Conservation (phyloP, 2,888 invertebrate species). For the Alentia gelatinosa region DNA sequence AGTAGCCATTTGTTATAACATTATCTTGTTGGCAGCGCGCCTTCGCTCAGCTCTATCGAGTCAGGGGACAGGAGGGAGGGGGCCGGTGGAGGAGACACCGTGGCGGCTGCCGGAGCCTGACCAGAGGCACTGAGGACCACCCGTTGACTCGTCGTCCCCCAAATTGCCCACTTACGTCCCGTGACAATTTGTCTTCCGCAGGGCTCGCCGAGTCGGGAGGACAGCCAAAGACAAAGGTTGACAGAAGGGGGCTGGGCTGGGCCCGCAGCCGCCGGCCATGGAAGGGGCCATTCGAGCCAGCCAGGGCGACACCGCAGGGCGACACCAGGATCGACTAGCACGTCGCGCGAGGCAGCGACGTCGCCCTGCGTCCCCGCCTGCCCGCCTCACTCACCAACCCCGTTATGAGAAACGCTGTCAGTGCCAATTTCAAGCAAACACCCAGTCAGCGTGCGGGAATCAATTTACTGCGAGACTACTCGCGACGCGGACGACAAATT, state of each 20-base stretch:
- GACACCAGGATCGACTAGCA: not conserved
- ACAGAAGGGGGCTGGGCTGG: not conserved
- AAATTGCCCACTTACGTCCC: constrained; percentile 40
- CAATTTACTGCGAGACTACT: constrained; percentile 38
- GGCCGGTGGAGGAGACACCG: not conserved
- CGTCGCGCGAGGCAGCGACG: not conserved
- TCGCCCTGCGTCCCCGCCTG: not conserved
- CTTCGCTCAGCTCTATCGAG: not conserved
- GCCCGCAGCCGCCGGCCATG: not conserved
- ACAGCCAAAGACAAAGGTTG: constrained; percentile 23
- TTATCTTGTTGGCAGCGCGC: constrained; percentile 33
- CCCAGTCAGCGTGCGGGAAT: not conserved
- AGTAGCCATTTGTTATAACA: constrained; percentile 36
- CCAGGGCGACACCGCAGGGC: not conserved
- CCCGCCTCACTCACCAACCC: not conserved
- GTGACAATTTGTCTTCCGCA: constrained; percentile 32
- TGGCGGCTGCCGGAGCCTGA: not conserved
- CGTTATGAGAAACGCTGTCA: constrained; percentile 31
- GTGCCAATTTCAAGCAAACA: not conserved
- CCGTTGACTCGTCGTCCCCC: not conserved
- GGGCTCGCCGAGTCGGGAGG: not conserved
- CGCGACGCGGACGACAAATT: constrained; percentile 7
- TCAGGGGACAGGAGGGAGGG: not conserved
- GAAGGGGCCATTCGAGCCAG: constrained; percentile 10
- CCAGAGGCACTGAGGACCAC: constrained; percentile 27